phyloP scores from a whole-genome alignment of 2,113 vertebrate genomes.

The Gorsachius goisagi region DNA sequence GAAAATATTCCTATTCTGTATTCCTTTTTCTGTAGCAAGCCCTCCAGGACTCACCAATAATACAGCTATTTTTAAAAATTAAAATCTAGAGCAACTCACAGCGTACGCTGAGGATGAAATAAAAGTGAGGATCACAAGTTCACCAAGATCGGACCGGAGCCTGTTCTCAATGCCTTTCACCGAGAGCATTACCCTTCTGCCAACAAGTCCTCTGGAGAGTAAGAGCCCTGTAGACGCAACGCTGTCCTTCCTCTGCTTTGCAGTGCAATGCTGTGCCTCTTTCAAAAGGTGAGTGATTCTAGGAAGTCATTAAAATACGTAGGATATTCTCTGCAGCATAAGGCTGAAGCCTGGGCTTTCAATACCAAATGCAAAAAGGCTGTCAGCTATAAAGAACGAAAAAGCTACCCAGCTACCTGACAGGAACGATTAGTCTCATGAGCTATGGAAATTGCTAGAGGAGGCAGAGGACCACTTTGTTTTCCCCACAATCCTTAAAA shows the following conservation, averaged over 20 bases:
- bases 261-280: neutral
- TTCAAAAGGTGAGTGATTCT: slow-evolving; percentile 22
- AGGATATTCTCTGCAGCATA: neutral
- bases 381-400: neutral
- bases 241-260: neutral
- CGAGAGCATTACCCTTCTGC: neutral
- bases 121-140: neutral
- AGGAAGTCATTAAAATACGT: slow-evolving; percentile 41
- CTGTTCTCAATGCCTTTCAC: neutral
- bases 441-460: neutral
- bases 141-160: neutral
- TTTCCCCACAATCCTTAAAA: slow-evolving; percentile 18
- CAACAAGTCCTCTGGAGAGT: neutral
- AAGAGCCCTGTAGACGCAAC: neutral
- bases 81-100: neutral
- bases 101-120: neutral
- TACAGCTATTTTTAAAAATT: neutral
- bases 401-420: neutral
- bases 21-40: neutral
- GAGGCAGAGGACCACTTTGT: slow-evolving; percentile 7
- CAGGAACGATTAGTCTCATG: neutral
- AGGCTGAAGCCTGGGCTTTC: neutral
- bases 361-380: neutral
- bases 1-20: neutral
- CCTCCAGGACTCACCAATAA: neutral